phyloP scores from a whole-genome alignment of 2,888 invertebrate species.

The Callinectes sapidus region DNA sequence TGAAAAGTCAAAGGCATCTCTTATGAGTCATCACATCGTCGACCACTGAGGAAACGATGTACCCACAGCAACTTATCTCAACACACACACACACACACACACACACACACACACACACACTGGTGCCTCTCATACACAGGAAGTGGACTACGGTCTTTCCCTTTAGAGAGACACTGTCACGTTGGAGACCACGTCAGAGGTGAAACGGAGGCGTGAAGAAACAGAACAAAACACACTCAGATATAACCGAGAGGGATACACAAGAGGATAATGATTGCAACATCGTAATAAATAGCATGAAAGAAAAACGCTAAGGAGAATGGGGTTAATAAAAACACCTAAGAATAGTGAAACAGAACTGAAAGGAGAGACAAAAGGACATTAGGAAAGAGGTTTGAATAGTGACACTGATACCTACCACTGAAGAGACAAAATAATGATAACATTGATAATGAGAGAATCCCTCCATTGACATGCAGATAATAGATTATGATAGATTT shows the following conservation, averaged over 20 bases:
- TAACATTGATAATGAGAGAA: neutral
- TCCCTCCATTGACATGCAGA: neutral
- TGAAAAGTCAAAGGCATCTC: neutral
- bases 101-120: constrained; percentile 30
- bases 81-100: constrained; percentile 30
- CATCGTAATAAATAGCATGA: neutral
- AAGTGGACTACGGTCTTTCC: neutral
- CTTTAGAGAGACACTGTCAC: neutral
- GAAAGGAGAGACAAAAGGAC: neutral
- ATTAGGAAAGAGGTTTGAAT: neutral
- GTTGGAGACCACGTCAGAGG: neutral
- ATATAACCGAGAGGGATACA: neutral
- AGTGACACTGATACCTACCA: neutral
- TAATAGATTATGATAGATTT: neutral
- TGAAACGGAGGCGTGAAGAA: neutral
- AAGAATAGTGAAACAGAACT: neutral
- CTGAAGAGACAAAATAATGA: neutral
- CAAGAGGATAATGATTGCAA: neutral
- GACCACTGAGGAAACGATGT: neutral
- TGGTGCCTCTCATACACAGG: neutral
- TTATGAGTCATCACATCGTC: neutral
- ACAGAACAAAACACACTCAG: neutral
- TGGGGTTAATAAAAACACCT: neutral
- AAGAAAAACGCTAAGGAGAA: neutral
- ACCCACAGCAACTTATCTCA: neutral